These are phyloP conservation scores for Diachasma alloeum DNA, from an alignment of 1,140 invertebrate species.

Conservation along the genomic window DNA sequence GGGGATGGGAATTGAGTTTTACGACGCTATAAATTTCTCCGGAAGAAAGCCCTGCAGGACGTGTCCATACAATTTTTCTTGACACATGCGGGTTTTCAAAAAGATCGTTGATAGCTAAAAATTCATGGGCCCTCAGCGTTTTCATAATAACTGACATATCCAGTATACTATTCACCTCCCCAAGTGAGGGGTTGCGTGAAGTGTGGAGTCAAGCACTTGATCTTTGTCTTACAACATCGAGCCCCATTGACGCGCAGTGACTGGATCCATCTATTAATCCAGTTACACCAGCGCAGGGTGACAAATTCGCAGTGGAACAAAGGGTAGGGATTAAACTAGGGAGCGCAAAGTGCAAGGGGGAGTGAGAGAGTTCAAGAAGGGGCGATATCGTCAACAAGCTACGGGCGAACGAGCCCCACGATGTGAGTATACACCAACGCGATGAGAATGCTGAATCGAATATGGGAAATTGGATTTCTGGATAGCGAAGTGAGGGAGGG, in stretches of 20 bases:
- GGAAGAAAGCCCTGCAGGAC: too few species aligned
- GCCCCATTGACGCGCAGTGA: background rate
- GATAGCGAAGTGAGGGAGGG: too few species aligned
- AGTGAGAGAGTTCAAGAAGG: slow-evolving; percentile 15
- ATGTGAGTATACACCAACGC: background rate
- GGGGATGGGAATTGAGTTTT: too few species aligned
- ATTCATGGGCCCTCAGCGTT: background rate
- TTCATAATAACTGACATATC: background rate
- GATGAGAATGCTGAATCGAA: slow-evolving; percentile 20
- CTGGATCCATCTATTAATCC: slow-evolving; percentile 8
- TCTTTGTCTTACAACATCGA: background rate
- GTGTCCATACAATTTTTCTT: too few species aligned
- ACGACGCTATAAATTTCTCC: too few species aligned
- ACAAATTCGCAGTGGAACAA: slow-evolving; percentile 15
- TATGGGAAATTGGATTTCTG: slow-evolving; percentile 23
- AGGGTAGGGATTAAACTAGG: background rate
- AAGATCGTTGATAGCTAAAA: background rate
- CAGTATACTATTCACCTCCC: background rate
- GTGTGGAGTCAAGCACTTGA: background rate
- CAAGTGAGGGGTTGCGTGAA: background rate
- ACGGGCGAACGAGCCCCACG: background rate
- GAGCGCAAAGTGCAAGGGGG: background rate
- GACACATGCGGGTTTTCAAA: too few species aligned
- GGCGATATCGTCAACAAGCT: slow-evolving; percentile 17
- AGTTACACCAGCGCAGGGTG: slow-evolving; percentile 11